Conservation (phyloP, 2,888 invertebrate genomes). For the Ophion obscuratus region DNA sequence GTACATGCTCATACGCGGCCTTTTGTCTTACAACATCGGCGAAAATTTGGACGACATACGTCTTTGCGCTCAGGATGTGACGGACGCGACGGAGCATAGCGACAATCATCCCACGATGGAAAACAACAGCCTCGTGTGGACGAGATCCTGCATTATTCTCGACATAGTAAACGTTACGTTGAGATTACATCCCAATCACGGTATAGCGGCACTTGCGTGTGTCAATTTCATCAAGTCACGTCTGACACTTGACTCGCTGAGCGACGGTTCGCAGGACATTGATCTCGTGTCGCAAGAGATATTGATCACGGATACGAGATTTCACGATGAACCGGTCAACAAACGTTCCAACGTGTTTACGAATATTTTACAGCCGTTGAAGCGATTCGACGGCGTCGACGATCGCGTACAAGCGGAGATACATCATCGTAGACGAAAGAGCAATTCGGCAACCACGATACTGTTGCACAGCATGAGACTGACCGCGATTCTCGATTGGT, state of each 20-base stretch:
- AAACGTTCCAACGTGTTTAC: slow-evolving; percentile 94
- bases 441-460: slow-evolving; percentile 92
- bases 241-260: slow-evolving; percentile 93
- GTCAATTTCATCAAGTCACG: slow-evolving; percentile 96
- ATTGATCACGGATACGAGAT: slow-evolving; percentile 91
- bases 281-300: slow-evolving; percentile 97
- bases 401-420: slow-evolving; percentile 91
- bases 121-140: slow-evolving; percentile 87
- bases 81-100: slow-evolving; percentile 72
- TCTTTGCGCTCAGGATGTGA: slow-evolving; percentile 76
- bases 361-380: slow-evolving; percentile 93
- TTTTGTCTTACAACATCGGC: slow-evolving; percentile 95
- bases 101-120: slow-evolving; percentile 60
- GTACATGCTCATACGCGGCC: slow-evolving; percentile 94
- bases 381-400: slow-evolving; percentile 83
- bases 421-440: slow-evolving; percentile 89
- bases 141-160: slow-evolving; percentile 91
- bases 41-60: slow-evolving; percentile 90
- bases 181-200: slow-evolving; percentile 87
- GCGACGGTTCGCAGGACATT: slow-evolving; percentile 95
- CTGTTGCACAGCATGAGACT: slow-evolving; percentile 97
- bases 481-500: slow-evolving; percentile 97
- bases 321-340: slow-evolving; percentile 88
- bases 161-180: slow-evolving; percentile 95
- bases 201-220: slow-evolving; percentile 89